Base-by-base conservation (phyloP, 1,140 invertebrate species). In the Tetramorium simillimum region DNA sequence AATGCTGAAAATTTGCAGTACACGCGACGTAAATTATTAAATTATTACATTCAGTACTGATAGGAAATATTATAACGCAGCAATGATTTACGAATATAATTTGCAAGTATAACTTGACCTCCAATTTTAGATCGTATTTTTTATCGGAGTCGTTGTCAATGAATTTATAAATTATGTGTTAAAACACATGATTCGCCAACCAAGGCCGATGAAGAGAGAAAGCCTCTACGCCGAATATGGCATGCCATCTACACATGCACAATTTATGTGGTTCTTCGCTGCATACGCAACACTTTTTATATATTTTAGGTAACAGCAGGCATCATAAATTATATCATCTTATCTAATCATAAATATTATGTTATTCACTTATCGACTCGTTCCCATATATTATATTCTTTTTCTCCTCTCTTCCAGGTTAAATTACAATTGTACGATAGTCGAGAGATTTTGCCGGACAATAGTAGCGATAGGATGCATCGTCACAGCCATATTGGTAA, bases 261-360 rank as follows among this genome's bases (percentile, higher is more conserved):
- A 99, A 95, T 98, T 98, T 94, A 97, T 98, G 95, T 99, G 98
- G 97, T 99, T 99, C 95, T 98, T 99, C 95, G 96, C 98, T 82
- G 96, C 97, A 63, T 99, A 99, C 94, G 96, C 98, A 87, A 96
- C 97, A 90, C 97, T 98, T 94, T 99, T 99, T 96, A 96, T 98
- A 91, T 97, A 97, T 91, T 97, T 98, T 91, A 98, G 98, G 98
- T 98, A 96, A 96, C 24, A 33, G n/a, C 33, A 16, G 3, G 3
- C 3, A 14, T 43, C 3, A 72, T n/a, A 18, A 33, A 63, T 76
- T 33, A 33, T 33, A 33, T 33, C 28, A 33, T 33, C 28, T 33
- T n/a, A n/a, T n/a, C n/a, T n/a, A n/a, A n/a, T n/a, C 2, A 33
- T 51, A 43, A 37, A 40, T 77, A 49, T 53, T 43, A 24, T 6